Evolutionary conservation across 2,113 vertebrate species (phyloP).

Genomic region (Sarotherodon lohbergeri): DNA sequence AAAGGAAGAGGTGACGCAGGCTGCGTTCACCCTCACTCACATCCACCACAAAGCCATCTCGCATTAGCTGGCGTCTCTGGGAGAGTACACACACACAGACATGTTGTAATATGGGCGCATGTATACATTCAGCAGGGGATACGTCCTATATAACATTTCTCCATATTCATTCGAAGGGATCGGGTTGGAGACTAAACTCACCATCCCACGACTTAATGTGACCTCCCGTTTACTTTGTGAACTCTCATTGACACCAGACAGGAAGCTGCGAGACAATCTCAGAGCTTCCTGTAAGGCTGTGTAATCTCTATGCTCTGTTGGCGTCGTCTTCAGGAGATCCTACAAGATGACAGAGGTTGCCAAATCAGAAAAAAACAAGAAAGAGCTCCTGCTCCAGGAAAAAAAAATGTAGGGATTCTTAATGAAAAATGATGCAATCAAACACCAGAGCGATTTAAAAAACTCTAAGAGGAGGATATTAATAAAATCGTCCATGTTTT

Average conservation of each 20-base stretch:
- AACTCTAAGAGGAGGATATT: not conserved
- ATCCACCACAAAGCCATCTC: slow-evolving; percentile 73
- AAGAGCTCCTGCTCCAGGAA: not conserved
- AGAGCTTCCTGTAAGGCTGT: slow-evolving; percentile 63
- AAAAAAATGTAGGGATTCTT: not conserved
- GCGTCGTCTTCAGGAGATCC: slow-evolving; percentile 73
- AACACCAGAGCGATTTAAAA: not conserved
- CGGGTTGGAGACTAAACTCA: not conserved
- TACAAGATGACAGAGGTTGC: not conserved
- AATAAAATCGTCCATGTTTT: not conserved
- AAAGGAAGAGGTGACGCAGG: slow-evolving; percentile 74
- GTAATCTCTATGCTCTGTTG: slow-evolving; percentile 56
- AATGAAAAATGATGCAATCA: not conserved
- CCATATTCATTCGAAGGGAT: not conserved
- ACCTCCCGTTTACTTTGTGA: slow-evolving; percentile 66
- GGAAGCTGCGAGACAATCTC: slow-evolving; percentile 73
- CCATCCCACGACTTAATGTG: slow-evolving; percentile 68
- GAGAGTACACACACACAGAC: not conserved
- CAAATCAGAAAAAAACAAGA: not conserved
- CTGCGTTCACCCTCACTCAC: slow-evolving; percentile 49
- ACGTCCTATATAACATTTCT: not conserved
- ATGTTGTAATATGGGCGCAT: not conserved
- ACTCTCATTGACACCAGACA: slow-evolving; percentile 73
- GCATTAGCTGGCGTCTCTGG: slow-evolving; percentile 68
- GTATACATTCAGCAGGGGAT: not conserved